phyloP scores from a whole-genome alignment of 2,113 vertebrate species.

The Tragelaphus strepsiceros region DNA sequence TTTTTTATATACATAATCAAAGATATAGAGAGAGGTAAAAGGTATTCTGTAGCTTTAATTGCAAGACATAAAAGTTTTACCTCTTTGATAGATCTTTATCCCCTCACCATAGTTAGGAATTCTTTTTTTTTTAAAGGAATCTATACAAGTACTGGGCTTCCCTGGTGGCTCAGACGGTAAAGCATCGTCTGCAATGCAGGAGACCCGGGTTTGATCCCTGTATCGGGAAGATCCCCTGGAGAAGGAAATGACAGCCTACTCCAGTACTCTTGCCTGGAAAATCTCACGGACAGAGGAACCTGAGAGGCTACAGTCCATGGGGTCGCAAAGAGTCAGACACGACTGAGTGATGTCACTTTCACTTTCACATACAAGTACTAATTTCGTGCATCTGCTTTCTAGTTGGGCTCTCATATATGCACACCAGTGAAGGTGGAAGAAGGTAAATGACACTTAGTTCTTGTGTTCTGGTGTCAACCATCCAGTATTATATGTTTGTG shows the following conservation, averaged over 20 bases:
- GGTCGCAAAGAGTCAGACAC: background rate
- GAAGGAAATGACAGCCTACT: background rate
- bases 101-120: background rate
- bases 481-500: background rate
- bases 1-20: background rate
- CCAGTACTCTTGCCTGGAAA: background rate
- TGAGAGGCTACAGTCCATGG: background rate
- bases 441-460: background rate
- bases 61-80: background rate
- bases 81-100: background rate
- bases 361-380: background rate
- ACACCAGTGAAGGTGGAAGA: background rate
- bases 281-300: background rate
- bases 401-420: background rate
- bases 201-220: background rate
- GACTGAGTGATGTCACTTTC: background rate
- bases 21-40: background rate
- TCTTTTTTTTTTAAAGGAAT: background rate
- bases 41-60: background rate
- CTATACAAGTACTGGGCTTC: background rate
- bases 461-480: background rate
- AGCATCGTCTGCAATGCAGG: background rate
- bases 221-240: background rate
- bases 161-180: background rate
- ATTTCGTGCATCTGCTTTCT: background rate